Base-by-base conservation (phyloP, 2,113 vertebrate species). In the Colistium nudipinnis region DNA sequence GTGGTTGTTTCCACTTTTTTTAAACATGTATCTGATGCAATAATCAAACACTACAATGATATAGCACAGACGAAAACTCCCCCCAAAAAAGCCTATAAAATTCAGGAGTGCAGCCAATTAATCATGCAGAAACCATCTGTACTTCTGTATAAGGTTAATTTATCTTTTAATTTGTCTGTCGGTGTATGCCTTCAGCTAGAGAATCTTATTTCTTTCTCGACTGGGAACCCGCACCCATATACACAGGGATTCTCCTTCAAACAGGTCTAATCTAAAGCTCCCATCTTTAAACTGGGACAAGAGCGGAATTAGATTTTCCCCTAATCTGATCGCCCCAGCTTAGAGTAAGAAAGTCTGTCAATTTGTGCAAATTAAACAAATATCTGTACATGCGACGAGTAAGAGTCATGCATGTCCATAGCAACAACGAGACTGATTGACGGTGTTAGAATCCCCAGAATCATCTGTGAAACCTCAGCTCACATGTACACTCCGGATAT, bases 241-340 rank as follows among this genome's bases (percentile, higher is more conserved):
- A 28, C 48, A 31, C 11, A 57, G 4, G n/a, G 4, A 16, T 3
- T 17, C 19, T 54, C 47, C 19, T 24, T 63, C 12, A 62, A 9
- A 43, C 11, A 7, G 49, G n/a, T 68, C 43, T 75, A 14, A 70
- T 70, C 31, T 63, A 24, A 38, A 65, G 19, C 17, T 73, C 49
- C 52, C 41, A 75, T 56, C 38, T 65, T 31, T 64, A 27, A 65
- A 12, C n/a, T 33, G 44, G 25, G 17, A 47, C 12, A 48, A 64
- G 19, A 33, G 12, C 63, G 25, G 19, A 80, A 80, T 65, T 61
- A 60, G 38, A 76, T 76, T 64, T n/a, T 56, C 51, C 1, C 3
- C 27, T 25, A 53, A 83, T 70, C 48, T 38, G 51, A 76, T 70
- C 56, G 59, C 13, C 4, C 7, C 2, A n/a, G 6, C 55, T 59